phyloP scores from a whole-genome alignment of 2,888 invertebrate species.

The Temnothorax ravouxi region DNA sequence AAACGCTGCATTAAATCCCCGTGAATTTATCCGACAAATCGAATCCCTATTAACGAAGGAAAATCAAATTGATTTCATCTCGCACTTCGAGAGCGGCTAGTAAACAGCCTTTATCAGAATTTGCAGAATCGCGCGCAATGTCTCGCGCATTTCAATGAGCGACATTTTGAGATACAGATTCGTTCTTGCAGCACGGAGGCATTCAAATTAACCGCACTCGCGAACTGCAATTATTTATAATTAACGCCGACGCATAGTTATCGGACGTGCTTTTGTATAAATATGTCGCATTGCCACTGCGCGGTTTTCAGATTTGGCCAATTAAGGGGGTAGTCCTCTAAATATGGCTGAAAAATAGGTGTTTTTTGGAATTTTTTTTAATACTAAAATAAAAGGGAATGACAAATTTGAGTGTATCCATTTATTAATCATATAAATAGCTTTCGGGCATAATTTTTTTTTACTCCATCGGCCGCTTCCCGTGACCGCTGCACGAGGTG shows the following conservation, averaged over 20 bases:
- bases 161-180: conserved; percentile 4
- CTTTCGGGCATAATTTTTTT: too few species aligned
- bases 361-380: too few species aligned
- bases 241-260: background rate
- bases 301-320: background rate
- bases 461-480: too few species aligned
- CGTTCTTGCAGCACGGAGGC: background rate
- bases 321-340: background rate
- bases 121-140: background rate
- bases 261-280: background rate
- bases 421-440: too few species aligned
- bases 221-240: conserved; percentile 7
- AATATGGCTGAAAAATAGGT: too few species aligned
- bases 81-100: conserved; percentile 14
- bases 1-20: conserved; percentile 17
- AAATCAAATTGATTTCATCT: conserved; percentile 32
- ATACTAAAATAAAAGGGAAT: too few species aligned
- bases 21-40: conserved; percentile 9
- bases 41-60: conserved; percentile 13
- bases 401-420: too few species aligned
- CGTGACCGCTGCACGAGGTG: too few species aligned
- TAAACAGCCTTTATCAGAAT: conserved; percentile 5
- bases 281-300: background rate
- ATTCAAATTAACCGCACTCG: conserved; percentile 7
- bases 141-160: conserved; percentile 13